Evolutionary conservation across 2,797 vertebrate genomes (phyloP), one percentile per base, ranked within the genome.

Genomic region (Carcharodon carcharias): DNA sequence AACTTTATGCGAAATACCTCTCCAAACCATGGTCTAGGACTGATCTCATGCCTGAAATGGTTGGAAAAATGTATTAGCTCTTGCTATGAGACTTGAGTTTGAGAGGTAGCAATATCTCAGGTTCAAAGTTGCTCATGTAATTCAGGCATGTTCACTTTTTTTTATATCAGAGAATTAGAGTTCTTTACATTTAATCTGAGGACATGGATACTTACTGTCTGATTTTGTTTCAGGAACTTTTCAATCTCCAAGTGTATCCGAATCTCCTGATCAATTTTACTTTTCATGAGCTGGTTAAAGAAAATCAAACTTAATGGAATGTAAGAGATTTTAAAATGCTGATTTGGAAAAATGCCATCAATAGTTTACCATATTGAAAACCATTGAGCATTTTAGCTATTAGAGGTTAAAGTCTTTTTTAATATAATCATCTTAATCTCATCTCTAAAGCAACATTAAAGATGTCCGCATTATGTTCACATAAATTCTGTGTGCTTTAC

Each of bases 161-260:
- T 65, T 40, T 65, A 65, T 21, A 2, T 40, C 65, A 65, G 58
- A 92, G 58, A n/a, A 40, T n/a, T 63, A 63, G 4, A 65, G 35
- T 92, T 63, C n/a, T 63, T 92, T 92, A 9, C 18, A 65, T 63
- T 93, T 67, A 67, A 93, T 45, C 45, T 93, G 61, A 93, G 35
- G 14, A 95, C 61, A 40, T 31, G 65, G 69, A 2, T 85, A 97
- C 97, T 21, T 88, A 99, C 99, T 97, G 97, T 96, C 6, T 98
- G 97, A 31, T 98, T 97, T 40, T 97, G 97, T 91, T 96, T 97
- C 95, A 99, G 98, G 97, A 99, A 99, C 9, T 92, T 97, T 96
- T 98, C 97, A 0, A 97, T 98, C 96, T 98, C 97, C 0, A 1
- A 18, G 4, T 99, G 98, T 97, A 97, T 96, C 82, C 97, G 97